A percentile compares a stretch with the other conserved stretches of the same genome.
These are phyloP conservation scores for Drosophila planitibia DNA, from an alignment of 2,888 invertebrate genomes.

Conservation along the genomic window DNA sequence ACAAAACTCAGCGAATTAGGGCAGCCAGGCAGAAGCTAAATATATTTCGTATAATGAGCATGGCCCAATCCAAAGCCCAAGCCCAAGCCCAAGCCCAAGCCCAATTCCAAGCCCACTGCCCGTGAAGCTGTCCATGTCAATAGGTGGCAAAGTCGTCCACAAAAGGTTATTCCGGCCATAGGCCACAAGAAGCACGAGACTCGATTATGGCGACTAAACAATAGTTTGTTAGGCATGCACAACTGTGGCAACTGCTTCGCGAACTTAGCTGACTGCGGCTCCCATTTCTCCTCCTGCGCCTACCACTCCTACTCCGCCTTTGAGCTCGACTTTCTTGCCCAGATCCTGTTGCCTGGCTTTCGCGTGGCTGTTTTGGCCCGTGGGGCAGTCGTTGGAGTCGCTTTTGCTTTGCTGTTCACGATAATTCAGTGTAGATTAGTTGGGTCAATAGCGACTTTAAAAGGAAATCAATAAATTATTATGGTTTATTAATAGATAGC, in stretches of 20 bases:
- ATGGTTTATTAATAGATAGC: constrained; percentile 74
- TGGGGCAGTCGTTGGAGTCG: constrained; percentile 6
- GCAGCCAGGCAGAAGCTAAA: constrained; percentile 67
- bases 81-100: background rate
- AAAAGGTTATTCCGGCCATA: constrained; percentile 60
- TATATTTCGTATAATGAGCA: constrained; percentile 66
- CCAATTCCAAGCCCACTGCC: background rate
- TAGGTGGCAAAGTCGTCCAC: constrained; percentile 59
- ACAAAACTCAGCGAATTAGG: constrained; percentile 66
- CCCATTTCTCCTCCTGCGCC: background rate
- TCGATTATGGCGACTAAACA: constrained; percentile 43
- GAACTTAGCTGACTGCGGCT: constrained; percentile 3
- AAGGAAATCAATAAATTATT: constrained; percentile 80
- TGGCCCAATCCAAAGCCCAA: constrained; percentile 21
- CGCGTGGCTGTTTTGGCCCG: constrained; percentile 8
- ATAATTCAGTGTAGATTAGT: constrained; percentile 76
- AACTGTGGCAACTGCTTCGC: constrained; percentile 21
- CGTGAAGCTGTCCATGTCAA: constrained; percentile 45
- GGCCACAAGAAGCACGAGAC: constrained; percentile 50
- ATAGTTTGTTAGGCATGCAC: constrained; percentile 67
- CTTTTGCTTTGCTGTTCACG: constrained; percentile 37
- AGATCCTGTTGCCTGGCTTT: constrained; percentile 23
- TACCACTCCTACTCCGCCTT: background rate
- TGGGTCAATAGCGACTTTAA: constrained; percentile 74
- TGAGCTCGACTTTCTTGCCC: constrained; percentile 42